phyloP scores from a whole-genome alignment of 1,140 invertebrate species.

The Calephelis virginiensis region DNA sequence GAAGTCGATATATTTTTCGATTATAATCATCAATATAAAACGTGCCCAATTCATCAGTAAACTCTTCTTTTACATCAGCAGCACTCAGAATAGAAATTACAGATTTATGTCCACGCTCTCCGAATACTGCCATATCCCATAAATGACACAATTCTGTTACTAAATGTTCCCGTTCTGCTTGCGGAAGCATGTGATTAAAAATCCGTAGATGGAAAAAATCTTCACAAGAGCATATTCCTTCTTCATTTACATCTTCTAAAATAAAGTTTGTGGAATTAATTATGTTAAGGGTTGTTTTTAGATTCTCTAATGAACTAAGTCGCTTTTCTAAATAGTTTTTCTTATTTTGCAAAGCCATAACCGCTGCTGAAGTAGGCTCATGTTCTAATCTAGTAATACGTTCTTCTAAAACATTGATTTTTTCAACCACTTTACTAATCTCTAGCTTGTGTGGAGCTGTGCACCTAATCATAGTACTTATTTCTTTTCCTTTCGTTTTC shows the following conservation, averaged over 20 bases:
- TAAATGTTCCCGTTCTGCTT: slow-evolving; percentile 53
- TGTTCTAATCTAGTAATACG: slow-evolving; percentile 50
- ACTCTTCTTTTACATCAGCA: slow-evolving; percentile 62
- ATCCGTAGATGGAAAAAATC: slow-evolving; percentile 65
- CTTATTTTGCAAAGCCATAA: slow-evolving; percentile 53
- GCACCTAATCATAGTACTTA: slow-evolving; percentile 51
- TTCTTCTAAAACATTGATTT: slow-evolving; percentile 55
- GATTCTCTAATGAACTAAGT: slow-evolving; percentile 49
- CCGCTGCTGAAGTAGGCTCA: slow-evolving; percentile 48
- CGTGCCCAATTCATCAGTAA: slow-evolving; percentile 59
- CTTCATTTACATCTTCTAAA: slow-evolving; percentile 39
- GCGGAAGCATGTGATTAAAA: slow-evolving; percentile 61
- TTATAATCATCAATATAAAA: slow-evolving; percentile 62
- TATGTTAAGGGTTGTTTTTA: slow-evolving; percentile 51
- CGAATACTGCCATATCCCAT: slow-evolving; percentile 66
- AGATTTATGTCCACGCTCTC: slow-evolving; percentile 58
- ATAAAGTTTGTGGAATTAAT: slow-evolving; percentile 41
- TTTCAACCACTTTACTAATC: slow-evolving; percentile 59
- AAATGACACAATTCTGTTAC: slow-evolving; percentile 61
- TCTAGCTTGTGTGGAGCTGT: slow-evolving; percentile 53
- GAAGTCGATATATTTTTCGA: slow-evolving; percentile 64
- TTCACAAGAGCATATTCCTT: slow-evolving; percentile 54
- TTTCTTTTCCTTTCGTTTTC: slow-evolving; percentile 49
- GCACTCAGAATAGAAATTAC: slow-evolving; percentile 69
- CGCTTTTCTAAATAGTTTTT: slow-evolving; percentile 58